Evolutionary conservation across 2,113 vertebrate genomes (phyloP).

Genomic region (Entomyzon cyanotis): DNA sequence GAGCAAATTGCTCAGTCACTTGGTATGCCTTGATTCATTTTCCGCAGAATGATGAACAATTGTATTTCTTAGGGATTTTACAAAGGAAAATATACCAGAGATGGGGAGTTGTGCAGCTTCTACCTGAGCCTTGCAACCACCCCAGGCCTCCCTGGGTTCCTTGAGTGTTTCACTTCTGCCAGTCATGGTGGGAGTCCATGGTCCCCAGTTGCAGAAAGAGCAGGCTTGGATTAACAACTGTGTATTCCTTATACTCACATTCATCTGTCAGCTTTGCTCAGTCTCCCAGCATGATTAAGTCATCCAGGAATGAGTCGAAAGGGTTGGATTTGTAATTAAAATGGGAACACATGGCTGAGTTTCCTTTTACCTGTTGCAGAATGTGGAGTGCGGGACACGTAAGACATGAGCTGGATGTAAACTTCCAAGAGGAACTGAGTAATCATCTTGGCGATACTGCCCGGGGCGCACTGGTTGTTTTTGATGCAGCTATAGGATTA

Average conservation of each 20-base stretch:
- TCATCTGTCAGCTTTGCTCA: constrained; percentile 1
- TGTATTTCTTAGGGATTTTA: not conserved
- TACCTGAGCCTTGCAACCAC: not conserved
- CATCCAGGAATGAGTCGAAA: not conserved
- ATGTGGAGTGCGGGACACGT: rapidly evolving
- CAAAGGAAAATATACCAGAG: not conserved
- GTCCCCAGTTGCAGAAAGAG: not conserved
- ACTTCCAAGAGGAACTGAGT: not conserved
- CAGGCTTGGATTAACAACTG: not conserved
- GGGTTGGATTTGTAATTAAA: not conserved
- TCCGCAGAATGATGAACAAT: not conserved
- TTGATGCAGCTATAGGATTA: not conserved
- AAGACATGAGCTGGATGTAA: not conserved
- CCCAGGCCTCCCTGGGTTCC: not conserved
- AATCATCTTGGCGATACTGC: not conserved
- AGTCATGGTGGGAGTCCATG: not conserved
- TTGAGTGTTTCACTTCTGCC: not conserved
- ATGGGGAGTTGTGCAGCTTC: not conserved
- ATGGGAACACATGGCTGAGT: not conserved
- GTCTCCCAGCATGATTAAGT: not conserved
- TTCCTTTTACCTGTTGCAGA: not conserved
- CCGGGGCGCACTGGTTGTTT: not conserved
- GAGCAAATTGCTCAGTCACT: not conserved
- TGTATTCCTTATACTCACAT: not conserved
- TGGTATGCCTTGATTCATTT: rapidly evolving